These are phyloP conservation scores for Mesorhabditis sp. DNA, from an alignment of 2,888 invertebrate genomes.

Conservation along the genomic window DNA sequence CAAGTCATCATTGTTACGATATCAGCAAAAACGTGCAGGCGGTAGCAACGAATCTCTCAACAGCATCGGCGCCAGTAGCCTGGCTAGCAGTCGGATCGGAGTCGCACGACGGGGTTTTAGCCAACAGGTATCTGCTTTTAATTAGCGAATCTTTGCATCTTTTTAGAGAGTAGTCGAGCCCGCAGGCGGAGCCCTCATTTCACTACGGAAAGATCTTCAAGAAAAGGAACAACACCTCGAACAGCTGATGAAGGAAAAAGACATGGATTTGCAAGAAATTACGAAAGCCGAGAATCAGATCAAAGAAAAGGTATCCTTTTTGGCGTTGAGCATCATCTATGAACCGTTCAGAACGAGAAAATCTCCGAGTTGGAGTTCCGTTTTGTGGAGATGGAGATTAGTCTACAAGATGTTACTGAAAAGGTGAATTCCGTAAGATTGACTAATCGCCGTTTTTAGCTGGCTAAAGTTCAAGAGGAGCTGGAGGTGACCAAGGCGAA, in stretches of 20 bases:
- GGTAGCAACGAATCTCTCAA: slow-evolving; percentile 79
- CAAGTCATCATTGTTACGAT: slow-evolving; percentile 37
- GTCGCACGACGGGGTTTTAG: neutral
- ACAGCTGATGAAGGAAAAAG: slow-evolving; percentile 82
- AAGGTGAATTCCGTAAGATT: too few relatives aligned
- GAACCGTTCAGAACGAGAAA: too few relatives aligned
- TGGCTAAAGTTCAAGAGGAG: too few relatives aligned
- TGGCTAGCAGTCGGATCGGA: slow-evolving; percentile 25
- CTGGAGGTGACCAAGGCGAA: too few relatives aligned
- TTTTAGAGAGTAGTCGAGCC: neutral
- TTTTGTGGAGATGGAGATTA: too few relatives aligned
- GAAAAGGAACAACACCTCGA: slow-evolving; percentile 93
- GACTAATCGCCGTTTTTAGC: too few relatives aligned
- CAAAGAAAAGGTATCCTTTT: too few relatives aligned
- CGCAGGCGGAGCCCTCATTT: slow-evolving; percentile 10
- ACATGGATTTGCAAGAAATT: slow-evolving; percentile 82
- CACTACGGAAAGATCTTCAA: slow-evolving; percentile 76
- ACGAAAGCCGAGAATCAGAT: slow-evolving; percentile 60
- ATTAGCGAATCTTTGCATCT: too few relatives aligned
- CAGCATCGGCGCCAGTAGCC: slow-evolving; percentile 69
- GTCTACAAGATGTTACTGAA: too few relatives aligned
- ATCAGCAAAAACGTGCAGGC: slow-evolving; percentile 53
- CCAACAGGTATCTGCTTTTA: too few relatives aligned
- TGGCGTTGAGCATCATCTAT: too few relatives aligned
- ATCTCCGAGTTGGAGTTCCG: too few relatives aligned